Percentiles rank a stretch among this genome's conserved stretches.
These are phyloP conservation scores for Pachyramphus minor DNA, from an alignment of 2,113 vertebrate genomes.

Conservation along the genomic window DNA sequence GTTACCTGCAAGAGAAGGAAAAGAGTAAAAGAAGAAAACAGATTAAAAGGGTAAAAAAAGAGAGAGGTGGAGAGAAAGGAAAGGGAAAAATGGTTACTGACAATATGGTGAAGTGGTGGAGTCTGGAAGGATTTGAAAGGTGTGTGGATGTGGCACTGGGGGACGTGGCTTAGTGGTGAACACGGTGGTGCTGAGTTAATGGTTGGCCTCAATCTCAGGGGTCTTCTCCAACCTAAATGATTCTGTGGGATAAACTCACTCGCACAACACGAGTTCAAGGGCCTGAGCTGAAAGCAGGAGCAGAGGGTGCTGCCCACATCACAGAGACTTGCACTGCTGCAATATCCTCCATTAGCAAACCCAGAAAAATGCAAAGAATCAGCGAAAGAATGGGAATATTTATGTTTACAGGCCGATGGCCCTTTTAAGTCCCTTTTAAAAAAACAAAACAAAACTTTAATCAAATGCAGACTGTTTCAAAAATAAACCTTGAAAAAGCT, in stretches of 20 bases:
- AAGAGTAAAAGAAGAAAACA: too few species aligned
- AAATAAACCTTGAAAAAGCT: constrained; percentile 43
- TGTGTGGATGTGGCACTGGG: not conserved
- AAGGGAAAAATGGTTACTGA: too few species aligned
- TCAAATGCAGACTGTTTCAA: constrained; percentile 28
- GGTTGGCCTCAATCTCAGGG: not conserved
- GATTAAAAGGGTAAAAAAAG: too few species aligned
- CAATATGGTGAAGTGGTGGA: not conserved
- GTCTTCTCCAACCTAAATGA: not conserved
- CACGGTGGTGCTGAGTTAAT: not conserved
- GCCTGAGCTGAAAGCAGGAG: not conserved
- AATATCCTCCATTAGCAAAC: not conserved
- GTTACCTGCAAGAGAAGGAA: too few species aligned
- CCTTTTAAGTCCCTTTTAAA: constrained; percentile 32
- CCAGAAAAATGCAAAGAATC: constrained; percentile 47
- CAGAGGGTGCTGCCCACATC: not conserved
- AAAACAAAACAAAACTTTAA: constrained; percentile 40
- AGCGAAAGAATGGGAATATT: constrained; percentile 40
- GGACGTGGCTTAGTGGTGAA: not conserved
- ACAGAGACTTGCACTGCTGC: not conserved
- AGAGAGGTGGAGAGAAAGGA: too few species aligned
- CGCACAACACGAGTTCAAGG: not conserved
- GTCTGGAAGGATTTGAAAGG: not conserved
- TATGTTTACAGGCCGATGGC: constrained; percentile 2
- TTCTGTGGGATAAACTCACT: not conserved